Evolutionary conservation across 2,797 vertebrate genomes (phyloP).

Genomic region (Orientallactaga sibirica): DNA sequence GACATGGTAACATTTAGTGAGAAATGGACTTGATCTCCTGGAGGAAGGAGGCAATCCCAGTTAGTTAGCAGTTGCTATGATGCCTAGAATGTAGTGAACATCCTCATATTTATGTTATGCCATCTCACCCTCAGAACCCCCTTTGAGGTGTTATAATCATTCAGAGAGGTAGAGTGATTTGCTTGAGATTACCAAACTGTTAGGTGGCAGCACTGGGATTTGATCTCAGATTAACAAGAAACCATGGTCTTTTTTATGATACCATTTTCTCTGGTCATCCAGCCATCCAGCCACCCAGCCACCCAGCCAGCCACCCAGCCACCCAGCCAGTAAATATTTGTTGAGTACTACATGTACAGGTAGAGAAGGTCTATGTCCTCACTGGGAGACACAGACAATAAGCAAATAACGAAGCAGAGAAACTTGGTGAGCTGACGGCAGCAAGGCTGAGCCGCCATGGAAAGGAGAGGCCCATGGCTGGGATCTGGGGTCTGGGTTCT

Average conservation of each 20-base stretch:
- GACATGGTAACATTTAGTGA: background rate
- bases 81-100: background rate
- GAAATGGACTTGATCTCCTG: background rate
- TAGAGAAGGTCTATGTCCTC: background rate
- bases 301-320: too few relatives aligned
- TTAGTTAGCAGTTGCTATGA: background rate
- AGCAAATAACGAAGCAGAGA: background rate
- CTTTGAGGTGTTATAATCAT: background rate
- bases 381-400: background rate
- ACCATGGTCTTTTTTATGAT: background rate
- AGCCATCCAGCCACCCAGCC: background rate
- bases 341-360: background rate
- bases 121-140: background rate
- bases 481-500: background rate
- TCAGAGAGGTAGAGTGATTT: conserved; percentile 18
- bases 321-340: conserved; percentile 15
- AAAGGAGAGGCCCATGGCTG: background rate
- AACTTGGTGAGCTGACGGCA: background rate
- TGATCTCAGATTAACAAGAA: background rate
- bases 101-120: background rate
- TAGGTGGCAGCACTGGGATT: background rate
- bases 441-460: rapidly evolving
- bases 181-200: background rate
- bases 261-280: background rate
- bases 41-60: background rate